Evolutionary conservation across 2,113 vertebrate genomes (phyloP).

Genomic region (Blennius ocellaris): DNA sequence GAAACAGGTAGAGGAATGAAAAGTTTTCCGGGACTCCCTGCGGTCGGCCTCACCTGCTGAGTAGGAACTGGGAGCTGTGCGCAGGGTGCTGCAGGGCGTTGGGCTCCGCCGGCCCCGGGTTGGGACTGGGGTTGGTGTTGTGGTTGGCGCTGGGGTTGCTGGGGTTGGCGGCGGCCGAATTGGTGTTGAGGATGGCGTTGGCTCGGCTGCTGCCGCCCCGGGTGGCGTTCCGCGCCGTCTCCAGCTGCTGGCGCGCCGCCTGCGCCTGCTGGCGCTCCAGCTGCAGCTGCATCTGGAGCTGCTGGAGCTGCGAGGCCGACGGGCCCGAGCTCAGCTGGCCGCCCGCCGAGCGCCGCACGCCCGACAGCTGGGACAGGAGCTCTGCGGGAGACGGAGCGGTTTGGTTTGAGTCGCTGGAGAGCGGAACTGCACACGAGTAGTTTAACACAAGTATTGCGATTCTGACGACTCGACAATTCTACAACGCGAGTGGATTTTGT

Average conservation of each 20-base stretch:
- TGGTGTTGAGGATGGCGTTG: slow-evolving; percentile 90
- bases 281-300: slow-evolving; percentile 99
- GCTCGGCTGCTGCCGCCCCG: slow-evolving; percentile 90
- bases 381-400: slow-evolving; percentile 80
- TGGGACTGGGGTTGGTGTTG: slow-evolving; percentile 87
- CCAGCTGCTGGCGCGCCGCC: slow-evolving; percentile 95
- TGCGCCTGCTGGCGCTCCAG: slow-evolving; percentile 96
- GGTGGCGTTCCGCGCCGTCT: slow-evolving; percentile 93
- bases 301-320: slow-evolving; percentile 97
- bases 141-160: slow-evolving; percentile 86
- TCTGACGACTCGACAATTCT: too few species aligned
- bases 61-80: slow-evolving; percentile 97
- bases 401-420: too few species aligned
- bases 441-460: too few species aligned
- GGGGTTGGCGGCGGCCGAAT: slow-evolving; percentile 86
- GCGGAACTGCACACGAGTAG: too few species aligned
- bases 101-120: slow-evolving; percentile 67
- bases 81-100: slow-evolving; percentile 67
- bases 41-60: slow-evolving; percentile 87
- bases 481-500: too few species aligned
- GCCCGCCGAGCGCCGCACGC: slow-evolving; percentile 96
- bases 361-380: slow-evolving; percentile 97
- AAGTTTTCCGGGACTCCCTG: too few species aligned
- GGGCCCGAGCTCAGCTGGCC: slow-evolving; percentile 98
- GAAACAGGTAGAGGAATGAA: too few species aligned